Conservation (phyloP, 2,888 invertebrate species). For the Drosophila falleni region DNA sequence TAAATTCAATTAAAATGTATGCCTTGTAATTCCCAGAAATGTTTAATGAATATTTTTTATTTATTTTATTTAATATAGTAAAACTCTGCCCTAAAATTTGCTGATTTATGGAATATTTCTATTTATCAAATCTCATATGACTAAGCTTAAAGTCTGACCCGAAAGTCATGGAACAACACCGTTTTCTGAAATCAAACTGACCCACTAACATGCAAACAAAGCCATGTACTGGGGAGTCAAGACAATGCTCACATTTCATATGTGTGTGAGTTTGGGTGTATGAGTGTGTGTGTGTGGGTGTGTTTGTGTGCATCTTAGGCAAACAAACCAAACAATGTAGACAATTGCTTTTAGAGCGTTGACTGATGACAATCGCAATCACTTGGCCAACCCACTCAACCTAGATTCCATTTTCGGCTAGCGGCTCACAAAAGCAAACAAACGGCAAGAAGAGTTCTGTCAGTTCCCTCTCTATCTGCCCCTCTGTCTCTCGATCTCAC, state of each 20-base stretch:
- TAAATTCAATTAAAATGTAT: too few species aligned
- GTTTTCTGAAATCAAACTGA: slow-evolving; percentile 43
- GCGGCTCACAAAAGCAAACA: slow-evolving; percentile 54
- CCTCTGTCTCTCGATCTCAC: background rate
- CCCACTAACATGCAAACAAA: slow-evolving; percentile 74
- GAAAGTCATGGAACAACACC: slow-evolving; percentile 37
- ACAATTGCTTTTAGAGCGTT: slow-evolving; percentile 81
- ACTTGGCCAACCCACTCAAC: slow-evolving; percentile 78
- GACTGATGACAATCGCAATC: slow-evolving; percentile 80
- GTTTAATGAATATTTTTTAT: too few species aligned
- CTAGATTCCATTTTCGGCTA: slow-evolving; percentile 70
- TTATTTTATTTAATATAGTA: too few species aligned
- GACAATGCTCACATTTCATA: slow-evolving; percentile 57
- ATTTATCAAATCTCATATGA: background rate
- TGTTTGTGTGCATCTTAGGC: slow-evolving; percentile 69
- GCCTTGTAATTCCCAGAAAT: too few species aligned
- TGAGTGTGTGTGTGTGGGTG: slow-evolving; percentile 26
- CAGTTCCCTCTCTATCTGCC: background rate
- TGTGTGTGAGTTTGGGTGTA: slow-evolving; percentile 16
- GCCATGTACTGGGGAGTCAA: slow-evolving; percentile 59
- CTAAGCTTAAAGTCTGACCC: background rate
- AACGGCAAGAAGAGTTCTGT: slow-evolving; percentile 35
- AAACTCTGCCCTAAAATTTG: too few species aligned
- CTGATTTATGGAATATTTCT: background rate
- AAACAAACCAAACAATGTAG: slow-evolving; percentile 81